These are phyloP conservation scores for Microtus oregoni DNA, from an alignment of 2,113 vertebrate species.

Conservation along the genomic window DNA sequence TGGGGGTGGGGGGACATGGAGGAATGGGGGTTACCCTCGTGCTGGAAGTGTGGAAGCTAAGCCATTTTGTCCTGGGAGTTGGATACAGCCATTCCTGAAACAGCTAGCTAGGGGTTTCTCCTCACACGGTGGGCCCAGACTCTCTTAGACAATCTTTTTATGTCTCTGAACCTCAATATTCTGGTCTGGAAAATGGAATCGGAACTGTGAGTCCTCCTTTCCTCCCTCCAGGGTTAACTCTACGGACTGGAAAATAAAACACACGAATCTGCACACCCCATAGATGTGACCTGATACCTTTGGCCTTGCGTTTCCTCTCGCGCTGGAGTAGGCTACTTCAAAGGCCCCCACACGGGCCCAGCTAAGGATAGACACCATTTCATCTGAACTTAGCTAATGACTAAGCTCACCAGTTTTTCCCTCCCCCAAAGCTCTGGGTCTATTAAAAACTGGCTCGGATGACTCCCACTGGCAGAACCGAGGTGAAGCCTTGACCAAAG, in stretches of 20 bases:
- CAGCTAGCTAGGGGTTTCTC: not conserved
- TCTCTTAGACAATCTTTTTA: not conserved
- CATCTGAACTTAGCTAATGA: constrained; percentile 30
- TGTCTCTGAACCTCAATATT: constrained; percentile 19
- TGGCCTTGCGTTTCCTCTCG: not conserved
- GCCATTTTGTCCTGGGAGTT: not conserved
- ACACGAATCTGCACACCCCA: not conserved
- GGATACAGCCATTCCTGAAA: not conserved
- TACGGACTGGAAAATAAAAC: not conserved
- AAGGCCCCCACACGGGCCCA: not conserved
- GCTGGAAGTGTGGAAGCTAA: not conserved
- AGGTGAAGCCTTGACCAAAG: constrained; percentile 39
- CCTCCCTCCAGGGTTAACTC: not conserved
- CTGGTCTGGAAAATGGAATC: constrained; percentile 49
- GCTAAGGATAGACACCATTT: not conserved
- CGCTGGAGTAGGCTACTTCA: not conserved
- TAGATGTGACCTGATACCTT: not conserved
- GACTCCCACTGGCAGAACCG: not conserved
- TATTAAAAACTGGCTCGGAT: constrained; percentile 3
- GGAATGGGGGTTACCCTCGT: not conserved
- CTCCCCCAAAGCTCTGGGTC: not conserved
- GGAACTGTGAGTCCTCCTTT: not conserved
- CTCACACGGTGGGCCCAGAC: not conserved
- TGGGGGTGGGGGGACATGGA: not conserved
- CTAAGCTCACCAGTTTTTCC: not conserved